Base-by-base conservation (phyloP, 2,888 invertebrate genomes). In the Andrena flavipes region DNA sequence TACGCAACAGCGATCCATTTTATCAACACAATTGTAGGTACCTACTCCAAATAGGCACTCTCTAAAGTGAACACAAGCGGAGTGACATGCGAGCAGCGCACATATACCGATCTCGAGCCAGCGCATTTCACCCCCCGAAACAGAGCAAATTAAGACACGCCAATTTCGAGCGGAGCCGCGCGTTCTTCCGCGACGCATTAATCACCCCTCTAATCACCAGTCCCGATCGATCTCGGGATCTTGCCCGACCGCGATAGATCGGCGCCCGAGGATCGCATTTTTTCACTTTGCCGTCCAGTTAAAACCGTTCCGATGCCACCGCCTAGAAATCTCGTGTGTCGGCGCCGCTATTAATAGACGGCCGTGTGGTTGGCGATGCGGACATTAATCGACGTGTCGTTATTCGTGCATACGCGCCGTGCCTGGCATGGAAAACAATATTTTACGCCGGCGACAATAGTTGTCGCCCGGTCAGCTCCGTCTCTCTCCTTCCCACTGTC, bases 371-470 rank as follows among this genome's bases (percentile, higher is more conserved):
- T 86, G 89, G 85, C 90, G 89, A 91, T 90, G 88, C 88, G 87
- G 86, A 88, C 87, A 91, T 91, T 91, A 91, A 91, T 91, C 91
- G 91, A 88, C 90, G 90, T 89, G 91, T 90, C 88, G 90, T 91
- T 91, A 91, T 90, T 89, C 88, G 90, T 88, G 88, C 90, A 90
- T 87, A 88, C 85, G 86, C 86, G 85, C 84, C 90, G 88, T 91
- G 91, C 90, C 88, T 85, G 86, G 91, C 91, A 91, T 91, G 89
- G 91, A 90, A 87, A 91, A 91, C 89, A 87, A 91, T 91, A 91
- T 91, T 91, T 91, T 88, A 91, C 87, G 82, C 86, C 69, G 81
- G 87, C 84, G 89, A 91, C 91, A 91, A 91, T 91, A 88, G 87
- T 85, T 80, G 86, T 85, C 84, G 85, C 76, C 84, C 81, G 77